Evolutionary conservation across 1,140 invertebrate genomes (phyloP).

Genomic region (Drosophila pachea): DNA sequence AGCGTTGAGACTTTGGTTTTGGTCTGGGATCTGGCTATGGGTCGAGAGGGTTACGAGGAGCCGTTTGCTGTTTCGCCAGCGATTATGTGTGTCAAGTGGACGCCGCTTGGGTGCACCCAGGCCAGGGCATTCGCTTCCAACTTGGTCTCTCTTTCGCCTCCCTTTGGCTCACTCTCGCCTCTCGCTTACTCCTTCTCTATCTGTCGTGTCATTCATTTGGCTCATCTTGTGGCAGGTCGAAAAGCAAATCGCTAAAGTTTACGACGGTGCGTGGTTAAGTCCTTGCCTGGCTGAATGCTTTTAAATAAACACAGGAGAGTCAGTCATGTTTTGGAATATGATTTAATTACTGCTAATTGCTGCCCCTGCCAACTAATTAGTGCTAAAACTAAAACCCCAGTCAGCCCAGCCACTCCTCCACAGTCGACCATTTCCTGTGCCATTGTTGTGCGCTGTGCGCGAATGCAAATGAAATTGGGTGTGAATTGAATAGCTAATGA

Average conservation of each 20-base stretch:
- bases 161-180: no score
- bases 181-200: conserved; percentile 10
- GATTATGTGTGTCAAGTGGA: conserved; percentile 68
- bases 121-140: conserved; percentile 19
- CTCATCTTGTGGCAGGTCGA: conserved; percentile 61
- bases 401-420: background rate
- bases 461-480: conserved; percentile 39
- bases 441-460: conserved; percentile 6
- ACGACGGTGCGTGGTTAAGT: conserved; percentile 63
- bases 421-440: background rate
- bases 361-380: conserved; percentile 54
- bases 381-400: conserved; percentile 13
- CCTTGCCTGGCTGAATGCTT: conserved; percentile 44
- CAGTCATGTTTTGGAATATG: conserved; percentile 61
- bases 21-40: background rate
- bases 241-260: conserved; percentile 69
- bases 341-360: conserved; percentile 73
- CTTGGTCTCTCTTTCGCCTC: conserved; percentile 2
- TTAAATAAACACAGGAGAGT: conserved; percentile 52
- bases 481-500: conserved; percentile 44
- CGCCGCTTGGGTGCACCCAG: conserved; percentile 44
- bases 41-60: background rate
- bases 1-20: background rate
- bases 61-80: background rate
- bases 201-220: conserved; percentile 55